Evolutionary conservation across 2,113 vertebrate genomes (phyloP).

Genomic region (Corvus cornix): DNA sequence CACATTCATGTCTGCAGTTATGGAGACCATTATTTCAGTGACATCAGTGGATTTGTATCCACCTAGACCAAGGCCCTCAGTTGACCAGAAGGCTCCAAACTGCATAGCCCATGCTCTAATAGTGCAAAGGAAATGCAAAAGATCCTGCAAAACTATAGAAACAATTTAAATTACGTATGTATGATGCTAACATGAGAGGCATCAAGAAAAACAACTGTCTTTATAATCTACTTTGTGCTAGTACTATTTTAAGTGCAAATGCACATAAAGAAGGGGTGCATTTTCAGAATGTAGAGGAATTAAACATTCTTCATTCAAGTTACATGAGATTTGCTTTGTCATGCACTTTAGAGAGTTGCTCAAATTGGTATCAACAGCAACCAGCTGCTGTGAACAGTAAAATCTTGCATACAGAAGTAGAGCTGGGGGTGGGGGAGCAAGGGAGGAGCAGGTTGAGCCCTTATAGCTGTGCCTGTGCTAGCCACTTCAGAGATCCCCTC

Average conservation of each 20-base stretch:
- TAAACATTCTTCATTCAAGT: background rate
- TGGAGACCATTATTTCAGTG: background rate
- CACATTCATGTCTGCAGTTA: background rate
- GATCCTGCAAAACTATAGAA: background rate
- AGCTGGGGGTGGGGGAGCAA: background rate
- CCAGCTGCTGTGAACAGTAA: background rate
- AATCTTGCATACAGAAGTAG: background rate
- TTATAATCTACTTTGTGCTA: background rate
- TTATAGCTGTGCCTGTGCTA: background rate
- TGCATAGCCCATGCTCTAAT: background rate
- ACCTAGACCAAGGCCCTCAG: background rate
- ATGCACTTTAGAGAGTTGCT: background rate
- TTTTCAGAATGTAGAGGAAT: background rate
- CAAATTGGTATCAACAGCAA: background rate
- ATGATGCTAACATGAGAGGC: background rate
- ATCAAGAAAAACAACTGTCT: background rate
- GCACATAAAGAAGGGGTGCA: background rate
- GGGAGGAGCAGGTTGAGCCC: background rate
- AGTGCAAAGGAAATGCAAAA: background rate
- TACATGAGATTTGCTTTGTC: background rate
- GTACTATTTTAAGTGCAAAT: background rate
- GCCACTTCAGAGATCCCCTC: background rate
- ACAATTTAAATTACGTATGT: background rate
- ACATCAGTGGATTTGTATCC: background rate
- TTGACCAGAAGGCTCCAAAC: background rate